Evolutionary conservation across 2,113 vertebrate species (phyloP).

Genomic region (Rhinogobius similis): DNA sequence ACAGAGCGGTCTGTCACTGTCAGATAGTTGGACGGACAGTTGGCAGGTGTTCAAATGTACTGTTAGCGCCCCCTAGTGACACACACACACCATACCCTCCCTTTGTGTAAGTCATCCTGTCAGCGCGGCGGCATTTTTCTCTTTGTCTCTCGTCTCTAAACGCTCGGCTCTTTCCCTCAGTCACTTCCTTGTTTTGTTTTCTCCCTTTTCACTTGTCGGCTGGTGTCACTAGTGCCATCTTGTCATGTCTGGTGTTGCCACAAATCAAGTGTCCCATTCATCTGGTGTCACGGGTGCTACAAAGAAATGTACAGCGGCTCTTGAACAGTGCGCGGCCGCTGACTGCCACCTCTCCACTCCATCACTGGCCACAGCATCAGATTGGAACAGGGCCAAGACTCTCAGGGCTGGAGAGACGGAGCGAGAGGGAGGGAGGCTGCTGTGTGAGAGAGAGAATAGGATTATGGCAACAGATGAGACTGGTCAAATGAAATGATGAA

Average conservation of each 20-base stretch:
- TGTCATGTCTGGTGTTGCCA: conserved; percentile 46
- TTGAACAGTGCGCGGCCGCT: conserved; percentile 38
- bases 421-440: conserved; percentile 29
- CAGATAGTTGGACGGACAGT: conserved; percentile 21
- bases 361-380: conserved; percentile 46
- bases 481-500: conserved; percentile 18
- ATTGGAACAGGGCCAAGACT: conserved; percentile 55
- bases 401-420: conserved; percentile 35
- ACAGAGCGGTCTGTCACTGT: conserved; percentile 52
- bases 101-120: conserved; percentile 25
- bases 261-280: conserved; percentile 57
- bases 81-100: conserved; percentile 4
- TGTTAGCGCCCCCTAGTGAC: conserved; percentile 77
- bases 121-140: conserved; percentile 23
- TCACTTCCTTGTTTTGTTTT: conserved; percentile 25
- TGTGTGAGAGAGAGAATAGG: conserved; percentile 21
- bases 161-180: conserved; percentile 27
- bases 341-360: conserved; percentile 55
- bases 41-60: conserved; percentile 65
- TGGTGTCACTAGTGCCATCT: conserved; percentile 47
- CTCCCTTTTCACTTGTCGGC: conserved; percentile 39
- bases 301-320: conserved; percentile 31
- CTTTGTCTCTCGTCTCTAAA: background rate
- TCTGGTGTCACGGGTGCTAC: conserved; percentile 50
- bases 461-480: conserved; percentile 35